These are phyloP conservation scores for Bucorvus abyssinicus DNA, from an alignment of 2,797 vertebrate species.

Conservation along the genomic window DNA sequence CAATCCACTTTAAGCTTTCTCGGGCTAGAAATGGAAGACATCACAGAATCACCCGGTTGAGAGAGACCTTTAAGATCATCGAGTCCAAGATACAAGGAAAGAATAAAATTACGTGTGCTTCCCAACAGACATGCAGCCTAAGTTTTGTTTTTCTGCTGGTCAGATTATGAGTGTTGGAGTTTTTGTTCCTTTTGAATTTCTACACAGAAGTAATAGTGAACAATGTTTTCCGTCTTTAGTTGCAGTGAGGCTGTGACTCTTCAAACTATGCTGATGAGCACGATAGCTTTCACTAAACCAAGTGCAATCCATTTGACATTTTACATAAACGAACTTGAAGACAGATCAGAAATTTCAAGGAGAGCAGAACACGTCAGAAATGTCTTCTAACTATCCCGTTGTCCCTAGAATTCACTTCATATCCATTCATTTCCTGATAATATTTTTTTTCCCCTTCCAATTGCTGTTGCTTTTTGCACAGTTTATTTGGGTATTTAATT, in stretches of 20 bases:
- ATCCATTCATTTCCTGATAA: background rate
- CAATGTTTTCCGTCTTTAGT: background rate
- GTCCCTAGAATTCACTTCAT: background rate
- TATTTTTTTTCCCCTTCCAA: background rate
- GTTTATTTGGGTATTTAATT: background rate
- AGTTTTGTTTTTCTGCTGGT: background rate
- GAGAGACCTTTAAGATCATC: too few relatives aligned
- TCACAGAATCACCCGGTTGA: too few relatives aligned
- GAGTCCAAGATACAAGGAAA: background rate
- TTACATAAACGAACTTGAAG: background rate
- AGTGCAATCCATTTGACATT: background rate
- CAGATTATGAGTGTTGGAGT: background rate
- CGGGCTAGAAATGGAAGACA: background rate
- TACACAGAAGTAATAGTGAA: background rate
- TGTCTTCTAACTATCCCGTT: background rate
- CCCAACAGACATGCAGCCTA: rapidly evolving
- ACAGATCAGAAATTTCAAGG: background rate
- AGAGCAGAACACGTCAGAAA: background rate
- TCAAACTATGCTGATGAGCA: background rate
- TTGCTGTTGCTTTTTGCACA: background rate
- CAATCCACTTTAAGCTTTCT: background rate
- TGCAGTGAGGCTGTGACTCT: background rate
- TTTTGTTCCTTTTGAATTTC: background rate
- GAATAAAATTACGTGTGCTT: background rate
- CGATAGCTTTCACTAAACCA: background rate